These are phyloP conservation scores for Endotricha flammealis DNA, from an alignment of 2,888 invertebrate genomes.

Conservation along the genomic window DNA sequence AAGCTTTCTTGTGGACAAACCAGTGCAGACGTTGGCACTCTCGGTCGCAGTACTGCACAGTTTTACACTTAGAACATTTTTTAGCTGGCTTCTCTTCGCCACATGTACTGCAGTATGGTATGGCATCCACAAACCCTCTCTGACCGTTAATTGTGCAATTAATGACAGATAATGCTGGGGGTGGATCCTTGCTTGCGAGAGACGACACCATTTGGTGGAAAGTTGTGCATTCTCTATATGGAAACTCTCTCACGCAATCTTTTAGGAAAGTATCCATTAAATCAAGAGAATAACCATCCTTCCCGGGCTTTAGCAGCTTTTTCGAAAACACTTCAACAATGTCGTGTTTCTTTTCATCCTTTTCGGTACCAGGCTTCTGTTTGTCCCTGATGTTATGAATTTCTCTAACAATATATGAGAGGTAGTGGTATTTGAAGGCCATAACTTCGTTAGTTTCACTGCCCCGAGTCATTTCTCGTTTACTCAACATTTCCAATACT, in stretches of 20 bases:
- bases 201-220: slow-evolving; percentile 91
- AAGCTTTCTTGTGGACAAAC: slow-evolving; percentile 93
- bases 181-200: slow-evolving; percentile 85
- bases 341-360: slow-evolving; percentile 80
- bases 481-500: slow-evolving; percentile 89
- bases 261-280: slow-evolving; percentile 86
- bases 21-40: slow-evolving; percentile 96
- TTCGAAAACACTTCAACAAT: slow-evolving; percentile 86
- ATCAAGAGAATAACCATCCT: slow-evolving; percentile 81
- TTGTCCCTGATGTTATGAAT: slow-evolving; percentile 83
- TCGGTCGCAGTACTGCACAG: slow-evolving; percentile 94
- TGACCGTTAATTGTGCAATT: slow-evolving; percentile 92
- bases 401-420: slow-evolving; percentile 85
- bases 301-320: slow-evolving; percentile 86
- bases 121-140: slow-evolving; percentile 85
- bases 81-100: slow-evolving; percentile 93
- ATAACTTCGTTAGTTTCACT: slow-evolving; percentile 93
- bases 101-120: slow-evolving; percentile 88
- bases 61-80: slow-evolving; percentile 96
- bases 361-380: slow-evolving; percentile 75
- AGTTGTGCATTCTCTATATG: slow-evolving; percentile 92
- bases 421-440: slow-evolving; percentile 93
- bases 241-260: slow-evolving; percentile 93
- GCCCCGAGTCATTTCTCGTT: slow-evolving; percentile 90
- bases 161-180: slow-evolving; percentile 84